phyloP scores from a whole-genome alignment of 1,140 invertebrate species.

The Dendrolimus punctatus region DNA sequence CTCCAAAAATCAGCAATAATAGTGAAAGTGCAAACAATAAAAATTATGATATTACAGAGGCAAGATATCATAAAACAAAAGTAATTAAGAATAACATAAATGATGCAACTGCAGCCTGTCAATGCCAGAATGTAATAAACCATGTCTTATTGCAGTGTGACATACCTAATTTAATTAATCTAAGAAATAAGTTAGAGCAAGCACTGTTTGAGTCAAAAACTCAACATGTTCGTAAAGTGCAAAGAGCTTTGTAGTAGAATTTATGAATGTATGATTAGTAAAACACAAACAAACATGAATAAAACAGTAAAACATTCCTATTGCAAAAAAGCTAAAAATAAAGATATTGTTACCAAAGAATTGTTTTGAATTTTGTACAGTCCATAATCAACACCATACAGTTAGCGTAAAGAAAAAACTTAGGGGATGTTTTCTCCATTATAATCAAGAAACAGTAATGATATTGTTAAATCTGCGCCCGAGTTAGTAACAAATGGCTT shows the following conservation, averaged over 20 bases:
- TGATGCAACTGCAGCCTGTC: slow-evolving; percentile 48
- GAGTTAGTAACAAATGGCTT: too few relatives aligned
- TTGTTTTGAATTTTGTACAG: background rate
- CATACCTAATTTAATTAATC: slow-evolving; percentile 57
- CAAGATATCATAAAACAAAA: background rate
- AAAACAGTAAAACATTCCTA: too few relatives aligned
- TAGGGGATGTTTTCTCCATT: too few relatives aligned
- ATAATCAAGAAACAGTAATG: too few relatives aligned
- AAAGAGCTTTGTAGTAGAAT: slow-evolving; percentile 49
- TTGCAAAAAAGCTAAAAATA: too few relatives aligned
- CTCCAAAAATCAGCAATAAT: slow-evolving; percentile 34
- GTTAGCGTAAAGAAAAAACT: too few relatives aligned
- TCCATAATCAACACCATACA: background rate
- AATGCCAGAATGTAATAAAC: slow-evolving; percentile 50
- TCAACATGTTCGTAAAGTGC: slow-evolving; percentile 63
- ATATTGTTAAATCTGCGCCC: too few relatives aligned
- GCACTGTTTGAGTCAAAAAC: slow-evolving; percentile 66
- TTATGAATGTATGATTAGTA: background rate
- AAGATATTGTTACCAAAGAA: background rate
- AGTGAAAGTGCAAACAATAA: background rate
- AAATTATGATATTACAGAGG: background rate
- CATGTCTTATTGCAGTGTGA: slow-evolving; percentile 58
- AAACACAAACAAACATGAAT: background rate
- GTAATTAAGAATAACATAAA: slow-evolving; percentile 35
- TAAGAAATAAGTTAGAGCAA: slow-evolving; percentile 58